A percentile compares a stretch with the other conserved stretches of the same genome.
Conservation (phyloP, 2,113 vertebrate species). For the Parotia lawesii region DNA sequence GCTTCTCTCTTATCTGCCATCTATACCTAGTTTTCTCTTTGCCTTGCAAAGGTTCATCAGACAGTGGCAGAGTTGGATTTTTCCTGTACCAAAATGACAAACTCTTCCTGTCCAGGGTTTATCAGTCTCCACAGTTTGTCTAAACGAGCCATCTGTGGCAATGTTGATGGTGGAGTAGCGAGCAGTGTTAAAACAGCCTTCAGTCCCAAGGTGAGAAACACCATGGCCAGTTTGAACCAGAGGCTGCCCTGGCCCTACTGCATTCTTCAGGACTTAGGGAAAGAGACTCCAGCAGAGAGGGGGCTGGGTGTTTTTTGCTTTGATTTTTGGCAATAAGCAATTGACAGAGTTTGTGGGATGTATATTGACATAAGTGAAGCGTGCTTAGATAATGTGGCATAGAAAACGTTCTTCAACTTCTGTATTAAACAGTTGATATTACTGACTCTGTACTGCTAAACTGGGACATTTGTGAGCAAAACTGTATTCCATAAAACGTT, state of each 20-base stretch:
- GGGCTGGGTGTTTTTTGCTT: neutral
- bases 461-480: neutral
- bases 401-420: neutral
- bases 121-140: neutral
- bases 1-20: neutral
- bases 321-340: neutral
- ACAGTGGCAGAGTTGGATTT: slow-evolving; percentile 46
- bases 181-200: slow-evolving; percentile 20
- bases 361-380: neutral
- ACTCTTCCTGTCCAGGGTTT: slow-evolving; percentile 55
- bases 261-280: neutral
- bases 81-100: slow-evolving; percentile 67
- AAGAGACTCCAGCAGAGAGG: neutral
- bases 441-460: neutral
- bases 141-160: slow-evolving; percentile 39
- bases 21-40: neutral
- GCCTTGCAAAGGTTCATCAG: neutral
- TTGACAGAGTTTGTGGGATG: neutral
- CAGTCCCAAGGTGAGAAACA: slow-evolving; percentile 28
- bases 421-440: neutral
- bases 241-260: neutral
- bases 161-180: neutral
- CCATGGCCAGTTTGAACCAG: neutral
- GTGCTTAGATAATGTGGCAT: neutral
- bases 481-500: neutral